Base-by-base conservation (phyloP, 2,888 invertebrate species). In the Loripinus fragilis region DNA sequence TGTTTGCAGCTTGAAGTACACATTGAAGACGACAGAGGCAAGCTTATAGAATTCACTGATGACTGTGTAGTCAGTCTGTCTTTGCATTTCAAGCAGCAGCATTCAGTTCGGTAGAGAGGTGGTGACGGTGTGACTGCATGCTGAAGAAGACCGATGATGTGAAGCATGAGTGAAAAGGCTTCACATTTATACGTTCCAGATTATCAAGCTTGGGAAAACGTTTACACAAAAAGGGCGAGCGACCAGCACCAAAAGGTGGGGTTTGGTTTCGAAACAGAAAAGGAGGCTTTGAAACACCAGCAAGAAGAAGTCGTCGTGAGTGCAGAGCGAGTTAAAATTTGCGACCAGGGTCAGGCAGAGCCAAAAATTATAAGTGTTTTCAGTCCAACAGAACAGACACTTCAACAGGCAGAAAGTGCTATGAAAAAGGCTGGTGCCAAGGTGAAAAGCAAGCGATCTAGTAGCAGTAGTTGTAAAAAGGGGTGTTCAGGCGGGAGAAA, bases 371-470 rank as follows among this genome's bases (percentile, higher is more conserved):
- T 55, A 12, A 55, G 17, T 10, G 55, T 55, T 25, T 25, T 55
- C 25, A 55, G 55, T 55, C 66, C 66, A 12, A 66, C 66, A 23
- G 66, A 66, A 66, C 66, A 66, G 38, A 66, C 66, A 41, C n/a
- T 66, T n/a, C 66, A 66, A 25, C 66, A 66, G 20, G 66, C 66
- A 23, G 38, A 5, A 2, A 33, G 38, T 66, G 66, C 23, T 66
- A 66, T 66, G 66, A 66, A 66, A 66, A 17, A 55, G 30, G 28
- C 55, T 23, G 25, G 55, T 25, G 5, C 28, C 2, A 55, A 55
- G 17, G 55, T 23, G 17, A 55, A 55, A 10, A 17, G 5, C 25
- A 55, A 55, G 50, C 5, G 50, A 7, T n/a, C 20, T 20, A 8
- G 20, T 20, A 50, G n/a, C 17, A 42, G 15, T 12, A 42, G 15